A percentile compares a stretch with the other conserved stretches of the same genome.
phyloP scores from a whole-genome alignment of 2,113 vertebrate species.

The Morone chrysops region DNA sequence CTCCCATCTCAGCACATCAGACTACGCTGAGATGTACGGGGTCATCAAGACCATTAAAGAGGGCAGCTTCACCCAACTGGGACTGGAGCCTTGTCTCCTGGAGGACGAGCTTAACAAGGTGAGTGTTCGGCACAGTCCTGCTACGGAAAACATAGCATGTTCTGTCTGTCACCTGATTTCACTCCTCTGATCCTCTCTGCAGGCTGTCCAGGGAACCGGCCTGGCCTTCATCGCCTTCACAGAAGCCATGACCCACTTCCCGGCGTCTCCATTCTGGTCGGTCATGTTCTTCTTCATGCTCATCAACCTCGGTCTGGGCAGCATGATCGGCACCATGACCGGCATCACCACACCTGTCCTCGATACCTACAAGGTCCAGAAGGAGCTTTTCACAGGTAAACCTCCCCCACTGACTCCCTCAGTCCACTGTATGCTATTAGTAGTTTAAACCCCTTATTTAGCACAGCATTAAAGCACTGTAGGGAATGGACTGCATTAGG shows the following conservation, averaged over 20 bases:
- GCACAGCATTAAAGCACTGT: constrained; percentile 38
- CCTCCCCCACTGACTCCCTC: neutral
- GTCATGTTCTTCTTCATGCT: constrained; percentile 99
- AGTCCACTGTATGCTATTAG: neutral
- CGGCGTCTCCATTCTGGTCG: constrained; percentile 96
- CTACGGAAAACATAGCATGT: neutral
- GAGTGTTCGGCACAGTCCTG: neutral
- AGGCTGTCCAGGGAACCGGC: constrained; percentile 98
- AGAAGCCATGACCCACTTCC: constrained; percentile 99
- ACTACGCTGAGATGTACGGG: constrained; percentile 94
- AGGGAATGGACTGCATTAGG: constrained; percentile 23
- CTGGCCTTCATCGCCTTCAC: constrained; percentile 99
- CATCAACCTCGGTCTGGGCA: constrained; percentile 97
- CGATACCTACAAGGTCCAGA: constrained; percentile 96
- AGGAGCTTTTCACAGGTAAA: constrained; percentile 96
- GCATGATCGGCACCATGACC: constrained; percentile 99
- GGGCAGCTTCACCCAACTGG: constrained; percentile 88
- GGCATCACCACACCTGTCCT: constrained; percentile 97
- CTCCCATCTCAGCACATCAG: constrained; percentile 91
- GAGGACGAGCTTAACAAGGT: constrained; percentile 98
- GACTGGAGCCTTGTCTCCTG: constrained; percentile 91
- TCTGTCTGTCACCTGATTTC: neutral
- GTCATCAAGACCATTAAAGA: constrained; percentile 96
- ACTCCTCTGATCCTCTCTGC: constrained; percentile 33
- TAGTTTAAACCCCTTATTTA: constrained; percentile 10